Percentiles rank a stretch among this genome's conserved stretches.
These are phyloP conservation scores for Silurus glanis DNA, from an alignment of 2,113 vertebrate genomes.

Conservation along the genomic window DNA sequence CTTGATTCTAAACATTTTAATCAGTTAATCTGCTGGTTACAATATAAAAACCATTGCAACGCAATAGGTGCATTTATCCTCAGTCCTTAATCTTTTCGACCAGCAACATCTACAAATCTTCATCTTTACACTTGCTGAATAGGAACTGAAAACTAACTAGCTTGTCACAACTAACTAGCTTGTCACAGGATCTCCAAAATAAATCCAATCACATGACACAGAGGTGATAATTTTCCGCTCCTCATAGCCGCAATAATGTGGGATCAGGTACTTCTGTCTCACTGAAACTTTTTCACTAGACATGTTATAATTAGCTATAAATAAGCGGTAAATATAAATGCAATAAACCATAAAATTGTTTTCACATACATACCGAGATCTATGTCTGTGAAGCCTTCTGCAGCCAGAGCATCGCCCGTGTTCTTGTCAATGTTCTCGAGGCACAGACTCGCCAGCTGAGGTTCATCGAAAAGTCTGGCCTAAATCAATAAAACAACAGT, in stretches of 20 bases:
- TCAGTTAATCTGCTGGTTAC: too few relatives aligned
- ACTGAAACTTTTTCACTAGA: background rate
- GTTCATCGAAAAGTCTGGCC: conserved; percentile 94
- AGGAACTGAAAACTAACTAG: background rate
- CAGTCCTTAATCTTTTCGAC: background rate
- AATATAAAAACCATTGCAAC: too few relatives aligned
- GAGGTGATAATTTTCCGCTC: background rate
- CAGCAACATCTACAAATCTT: background rate
- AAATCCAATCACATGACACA: background rate
- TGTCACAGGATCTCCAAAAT: background rate
- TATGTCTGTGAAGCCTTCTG: conserved; percentile 94
- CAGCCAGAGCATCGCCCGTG: conserved; percentile 89
- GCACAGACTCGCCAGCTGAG: conserved; percentile 94
- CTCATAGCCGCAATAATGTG: background rate
- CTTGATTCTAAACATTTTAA: too few relatives aligned
- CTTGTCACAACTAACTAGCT: background rate
- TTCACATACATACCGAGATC: conserved; percentile 79
- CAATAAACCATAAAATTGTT: background rate
- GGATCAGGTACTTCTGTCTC: background rate
- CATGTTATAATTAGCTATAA: background rate
- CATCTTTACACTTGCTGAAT: background rate
- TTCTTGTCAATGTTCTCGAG: conserved; percentile 98
- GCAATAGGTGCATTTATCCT: too few relatives aligned
- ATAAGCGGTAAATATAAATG: background rate
- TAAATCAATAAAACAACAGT: conserved; percentile 55